Evolutionary conservation across 2,113 vertebrate species (phyloP).

Genomic region (Pseudorasbora parva): DNA sequence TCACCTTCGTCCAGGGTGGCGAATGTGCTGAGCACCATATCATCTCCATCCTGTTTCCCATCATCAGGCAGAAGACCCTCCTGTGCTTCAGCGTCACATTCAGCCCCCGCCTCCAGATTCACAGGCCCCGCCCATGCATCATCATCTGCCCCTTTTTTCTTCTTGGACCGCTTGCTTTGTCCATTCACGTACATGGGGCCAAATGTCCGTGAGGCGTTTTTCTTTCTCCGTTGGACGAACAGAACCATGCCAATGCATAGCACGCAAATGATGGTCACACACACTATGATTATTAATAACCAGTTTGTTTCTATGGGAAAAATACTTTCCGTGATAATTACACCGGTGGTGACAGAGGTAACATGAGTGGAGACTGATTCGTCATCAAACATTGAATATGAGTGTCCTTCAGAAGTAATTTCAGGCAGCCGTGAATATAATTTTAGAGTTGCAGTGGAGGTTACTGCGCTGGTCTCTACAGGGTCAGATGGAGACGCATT

Average conservation of each 20-base stretch:
- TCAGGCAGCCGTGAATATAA: neutral
- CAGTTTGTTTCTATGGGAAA: fast-evolving
- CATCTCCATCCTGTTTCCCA: slow-evolving; percentile 13
- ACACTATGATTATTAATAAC: slow-evolving; percentile 31
- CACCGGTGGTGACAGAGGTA: neutral
- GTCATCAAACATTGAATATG: neutral
- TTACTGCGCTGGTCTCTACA: neutral
- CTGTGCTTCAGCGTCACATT: slow-evolving; percentile 37
- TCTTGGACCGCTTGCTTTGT: slow-evolving; percentile 42
- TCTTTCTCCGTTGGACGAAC: slow-evolving; percentile 20
- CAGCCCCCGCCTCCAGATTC: slow-evolving; percentile 5
- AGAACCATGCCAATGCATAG: slow-evolving; percentile 25
- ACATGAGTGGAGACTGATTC: neutral
- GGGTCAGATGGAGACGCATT: neutral
- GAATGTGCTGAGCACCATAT: slow-evolving; percentile 56
- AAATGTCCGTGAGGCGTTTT: neutral
- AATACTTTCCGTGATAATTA: neutral
- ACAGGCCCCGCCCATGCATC: slow-evolving; percentile 60
- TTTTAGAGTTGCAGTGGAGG: neutral
- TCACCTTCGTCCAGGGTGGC: neutral
- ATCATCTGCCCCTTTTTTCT: slow-evolving; percentile 40
- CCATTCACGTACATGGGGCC: neutral
- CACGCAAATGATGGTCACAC: neutral
- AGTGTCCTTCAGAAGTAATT: neutral
- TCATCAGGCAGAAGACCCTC: neutral